Evolutionary conservation across 2,797 vertebrate species (phyloP), one percentile per base, ranked within the genome.

Genomic region (Cossypha heuglini): DNA sequence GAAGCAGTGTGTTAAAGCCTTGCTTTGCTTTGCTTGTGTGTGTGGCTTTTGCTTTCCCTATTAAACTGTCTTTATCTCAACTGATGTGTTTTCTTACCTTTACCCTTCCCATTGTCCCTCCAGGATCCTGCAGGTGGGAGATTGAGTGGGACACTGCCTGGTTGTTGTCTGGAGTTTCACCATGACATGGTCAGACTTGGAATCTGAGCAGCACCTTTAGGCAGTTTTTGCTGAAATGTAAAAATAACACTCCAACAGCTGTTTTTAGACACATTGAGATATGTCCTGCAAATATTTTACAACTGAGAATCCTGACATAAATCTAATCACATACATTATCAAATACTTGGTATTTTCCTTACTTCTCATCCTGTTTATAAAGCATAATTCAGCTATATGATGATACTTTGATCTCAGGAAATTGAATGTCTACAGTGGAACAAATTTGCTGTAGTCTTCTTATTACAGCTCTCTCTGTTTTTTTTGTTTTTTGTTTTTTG

Each of bases 21-120:
- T 75, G 26, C 1, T 68, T 54, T 55, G 4, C 31, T 55, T 22
- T 35, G 11, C 8, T 18, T 46, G 1, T 33, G 13, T 45, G 13
- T 0, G 0, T 58, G 9, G 9, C 7, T 45, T 73, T 40, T 59
- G 4, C 2, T 74, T 62, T 54, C 35, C 18, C 19, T 54, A 0
- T 33, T 35, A 6, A 35, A 16, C 10, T 46, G 6, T 6, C 13
- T 61, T 54, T 14, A 6, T 37, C 31, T 12, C 40, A 88, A 2
- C 3, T 11, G 31, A 14, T 48, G 11, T 10, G 16, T 88, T 62
- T 68, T 48, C 42, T 37, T 19, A 11, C 19, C 29, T 46, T 80
- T 67, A 26, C 4, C 8, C 5, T 33, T 88, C 15, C 6, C 15
- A 2, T n/a, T 55, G 19, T 21, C 11, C 25, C 7, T 28, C 28